Base-by-base conservation (phyloP, 2,888 invertebrate genomes). In the Drosophila infuscata region DNA sequence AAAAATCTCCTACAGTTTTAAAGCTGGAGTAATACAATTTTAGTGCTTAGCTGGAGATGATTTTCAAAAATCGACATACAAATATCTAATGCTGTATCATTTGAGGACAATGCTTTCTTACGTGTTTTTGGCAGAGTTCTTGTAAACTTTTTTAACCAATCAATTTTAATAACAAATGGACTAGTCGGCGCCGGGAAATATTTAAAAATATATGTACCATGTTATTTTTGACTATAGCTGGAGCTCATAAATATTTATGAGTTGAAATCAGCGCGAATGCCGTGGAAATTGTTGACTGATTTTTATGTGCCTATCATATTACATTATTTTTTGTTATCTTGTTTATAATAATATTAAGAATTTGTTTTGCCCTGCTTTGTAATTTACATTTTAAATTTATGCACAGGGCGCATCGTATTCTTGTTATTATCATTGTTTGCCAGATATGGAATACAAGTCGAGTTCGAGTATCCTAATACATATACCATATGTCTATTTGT, bases 351-450 rank as follows among this genome's bases (percentile, higher is more conserved):
- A 72, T 72, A 72, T 74, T 63, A 62, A 48, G 51, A 74, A 53
- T 72, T 79, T 74, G 70, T 79, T 77, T 56, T 68, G 38, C 68
- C 25, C 62, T 64, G 38, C 69, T 62, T 61, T 35, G 68, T 75
- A 76, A 84, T 84, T 84, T 76, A 70, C 81, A 84, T 88, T 83
- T 74, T 57, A 79, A 85, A 84, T 88, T 70, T 76, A 80, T 76
- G 58, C 73, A 64, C 49, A 15, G 11, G 43, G 20, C n/a, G 46
- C 35, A n/a, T 15, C 20, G 12, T 17, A 30, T 17, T 36, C 7
- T 30, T 36, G 33, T 35, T 60, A 9, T 54, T 49, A 29, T 61
- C 68, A 36, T 70, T 66, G 43, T 54, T 59, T 65, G 63, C 33
- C 32, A 41, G 29, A 38, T 52, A 60, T 43, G 63, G 29, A 64